phyloP scores from a whole-genome alignment of 2,113 vertebrate genomes.

The Sigmodon hispidus region DNA sequence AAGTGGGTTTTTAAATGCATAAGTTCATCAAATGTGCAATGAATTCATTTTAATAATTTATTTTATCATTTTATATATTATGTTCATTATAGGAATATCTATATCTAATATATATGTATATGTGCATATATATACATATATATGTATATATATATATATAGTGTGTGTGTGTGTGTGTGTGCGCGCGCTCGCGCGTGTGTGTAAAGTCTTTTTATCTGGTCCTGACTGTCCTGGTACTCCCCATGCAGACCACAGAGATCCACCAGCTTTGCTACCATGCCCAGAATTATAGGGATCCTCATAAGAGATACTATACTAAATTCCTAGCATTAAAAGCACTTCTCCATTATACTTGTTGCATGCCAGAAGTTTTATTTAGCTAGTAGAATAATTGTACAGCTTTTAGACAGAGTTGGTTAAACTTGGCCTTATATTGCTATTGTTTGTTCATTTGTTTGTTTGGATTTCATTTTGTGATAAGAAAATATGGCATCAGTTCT shows the following conservation, averaged over 20 bases:
- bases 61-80: not conserved
- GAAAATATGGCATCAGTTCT: not conserved
- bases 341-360: not conserved
- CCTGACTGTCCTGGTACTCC: not conserved
- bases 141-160: not conserved
- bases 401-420: not conserved
- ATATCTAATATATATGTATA: too few relatives aligned
- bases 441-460: not conserved
- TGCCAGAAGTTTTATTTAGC: not conserved
- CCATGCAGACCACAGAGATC: not conserved
- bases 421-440: not conserved
- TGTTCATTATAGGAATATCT: not conserved
- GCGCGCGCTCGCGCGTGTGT: too few relatives aligned
- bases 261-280: not conserved
- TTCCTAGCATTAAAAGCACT: not conserved
- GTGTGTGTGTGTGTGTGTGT: too few relatives aligned
- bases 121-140: not conserved
- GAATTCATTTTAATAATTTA: slow-evolving; percentile 13
- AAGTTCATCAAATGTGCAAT: not conserved
- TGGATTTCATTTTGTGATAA: not conserved
- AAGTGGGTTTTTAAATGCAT: not conserved
- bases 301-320: not conserved
- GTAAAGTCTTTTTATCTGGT: not conserved
- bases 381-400: not conserved
- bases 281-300: not conserved